Evolutionary conservation across 2,797 vertebrate species (phyloP), one percentile per base, ranked within the genome.

Genomic region (Intellagama lesueurii): DNA sequence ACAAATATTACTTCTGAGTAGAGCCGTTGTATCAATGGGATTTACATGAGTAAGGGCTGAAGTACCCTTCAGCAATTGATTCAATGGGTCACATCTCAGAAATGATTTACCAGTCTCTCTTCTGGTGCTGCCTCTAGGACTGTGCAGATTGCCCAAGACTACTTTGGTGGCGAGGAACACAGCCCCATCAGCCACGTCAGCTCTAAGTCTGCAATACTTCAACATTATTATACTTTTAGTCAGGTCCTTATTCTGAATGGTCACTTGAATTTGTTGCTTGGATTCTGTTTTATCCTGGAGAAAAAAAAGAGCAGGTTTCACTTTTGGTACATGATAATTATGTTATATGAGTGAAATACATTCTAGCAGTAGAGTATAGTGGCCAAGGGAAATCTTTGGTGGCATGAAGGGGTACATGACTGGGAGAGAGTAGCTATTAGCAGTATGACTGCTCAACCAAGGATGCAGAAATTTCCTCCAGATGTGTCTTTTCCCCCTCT

Each of bases 401-500:
- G 68, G 84, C 88, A 92, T 80, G 73, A 92, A 90, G 89, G 85
- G 90, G 60, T 86, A 17, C 35, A 49, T 66, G 40, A 30, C n/a
- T 80, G 17, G 12, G 81, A 35, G 82, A 90, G 83, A 91, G 92
- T 86, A 83, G 87, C 89, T 94, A 83, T 92, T 91, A 92, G 79
- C 87, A 89, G 49, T 88, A 87, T 75, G 85, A 93, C 88, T 88
- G 90, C 88, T 77, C 91, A 84, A 30, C 79, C 88, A 94, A 88
- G 87, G 86, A 81, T 92, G 92, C 92, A 89, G 91, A 95, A 95
- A 94, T 83, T 82, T 76, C 79, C 87, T 91, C 88, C 93, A 95
- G 92, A 91, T 94, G 92, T 90, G 91, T 88, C 92, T 89, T 44
- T 30, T 90, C 87, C 9, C 22, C 0, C 64, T 56, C 40, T 56